Evolutionary conservation across 2,113 vertebrate species (phyloP).

Genomic region (Phalacrocorax pelagicus): DNA sequence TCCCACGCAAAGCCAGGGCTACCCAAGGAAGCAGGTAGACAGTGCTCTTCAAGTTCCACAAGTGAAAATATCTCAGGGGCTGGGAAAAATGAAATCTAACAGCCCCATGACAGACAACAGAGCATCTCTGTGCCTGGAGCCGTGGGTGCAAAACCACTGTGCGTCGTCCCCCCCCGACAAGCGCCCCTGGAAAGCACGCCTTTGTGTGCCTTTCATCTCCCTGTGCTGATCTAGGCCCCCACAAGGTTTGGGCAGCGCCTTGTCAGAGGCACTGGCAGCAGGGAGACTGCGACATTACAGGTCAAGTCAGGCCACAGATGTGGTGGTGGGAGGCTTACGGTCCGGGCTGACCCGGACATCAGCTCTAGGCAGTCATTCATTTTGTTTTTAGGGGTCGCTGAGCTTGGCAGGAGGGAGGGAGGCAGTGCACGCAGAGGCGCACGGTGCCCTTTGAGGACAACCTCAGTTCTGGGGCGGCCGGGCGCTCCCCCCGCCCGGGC

Average conservation of each 20-base stretch:
- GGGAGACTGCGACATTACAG: fast-evolving
- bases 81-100: background rate
- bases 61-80: background rate
- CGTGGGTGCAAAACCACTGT: background rate
- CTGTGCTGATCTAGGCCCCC: background rate
- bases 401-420: background rate
- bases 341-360: background rate
- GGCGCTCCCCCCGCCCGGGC: background rate
- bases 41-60: background rate
- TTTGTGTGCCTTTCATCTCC: background rate
- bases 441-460: background rate
- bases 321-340: fast-evolving
- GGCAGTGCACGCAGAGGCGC: background rate
- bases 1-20: background rate
- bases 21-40: background rate
- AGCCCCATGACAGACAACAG: fast-evolving
- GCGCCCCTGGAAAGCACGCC: fast-evolving
- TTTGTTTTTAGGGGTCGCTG: fast-evolving
- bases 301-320: background rate
- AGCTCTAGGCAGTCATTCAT: fast-evolving
- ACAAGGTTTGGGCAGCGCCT: background rate
- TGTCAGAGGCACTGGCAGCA: background rate
- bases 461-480: background rate
- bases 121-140: background rate
- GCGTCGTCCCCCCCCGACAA: no score